These are phyloP conservation scores for Enteromius trimaculatus DNA, from an alignment of 2,797 vertebrate genomes.

Conservation along the genomic window DNA sequence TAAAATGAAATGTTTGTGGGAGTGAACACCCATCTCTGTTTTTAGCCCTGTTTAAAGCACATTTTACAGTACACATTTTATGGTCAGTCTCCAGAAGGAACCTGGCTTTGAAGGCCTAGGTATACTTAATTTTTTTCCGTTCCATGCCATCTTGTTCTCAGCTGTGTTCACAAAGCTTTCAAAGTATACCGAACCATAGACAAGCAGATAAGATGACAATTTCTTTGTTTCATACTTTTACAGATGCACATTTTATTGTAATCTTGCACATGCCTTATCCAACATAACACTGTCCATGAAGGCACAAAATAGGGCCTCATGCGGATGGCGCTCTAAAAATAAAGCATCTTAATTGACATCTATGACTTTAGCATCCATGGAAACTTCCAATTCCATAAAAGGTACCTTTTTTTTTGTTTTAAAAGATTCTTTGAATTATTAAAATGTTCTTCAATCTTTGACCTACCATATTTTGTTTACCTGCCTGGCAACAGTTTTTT, in stretches of 20 bases:
- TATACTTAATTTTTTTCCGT: background rate
- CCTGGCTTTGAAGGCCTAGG: background rate
- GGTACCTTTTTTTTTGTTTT: background rate
- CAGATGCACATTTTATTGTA: background rate
- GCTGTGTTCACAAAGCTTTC: background rate
- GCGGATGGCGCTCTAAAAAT: background rate
- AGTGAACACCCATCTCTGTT: constrained; percentile 51
- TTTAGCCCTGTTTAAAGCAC: constrained; percentile 24
- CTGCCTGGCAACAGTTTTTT: background rate
- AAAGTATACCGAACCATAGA: background rate
- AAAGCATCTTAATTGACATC: background rate
- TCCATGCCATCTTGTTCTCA: background rate
- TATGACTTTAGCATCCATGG: background rate
- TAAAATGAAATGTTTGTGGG: constrained; percentile 14
- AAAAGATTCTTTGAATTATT: background rate
- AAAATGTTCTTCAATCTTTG: background rate
- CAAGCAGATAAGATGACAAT: background rate
- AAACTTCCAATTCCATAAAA: background rate
- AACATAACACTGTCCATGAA: background rate
- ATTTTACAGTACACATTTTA: background rate
- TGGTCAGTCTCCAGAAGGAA: background rate
- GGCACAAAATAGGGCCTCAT: background rate
- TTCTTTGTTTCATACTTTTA: background rate
- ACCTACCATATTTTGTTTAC: background rate
- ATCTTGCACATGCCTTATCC: background rate